Conservation (phyloP, 2,888 invertebrate species). For the Chymomyza fuscimana region DNA sequence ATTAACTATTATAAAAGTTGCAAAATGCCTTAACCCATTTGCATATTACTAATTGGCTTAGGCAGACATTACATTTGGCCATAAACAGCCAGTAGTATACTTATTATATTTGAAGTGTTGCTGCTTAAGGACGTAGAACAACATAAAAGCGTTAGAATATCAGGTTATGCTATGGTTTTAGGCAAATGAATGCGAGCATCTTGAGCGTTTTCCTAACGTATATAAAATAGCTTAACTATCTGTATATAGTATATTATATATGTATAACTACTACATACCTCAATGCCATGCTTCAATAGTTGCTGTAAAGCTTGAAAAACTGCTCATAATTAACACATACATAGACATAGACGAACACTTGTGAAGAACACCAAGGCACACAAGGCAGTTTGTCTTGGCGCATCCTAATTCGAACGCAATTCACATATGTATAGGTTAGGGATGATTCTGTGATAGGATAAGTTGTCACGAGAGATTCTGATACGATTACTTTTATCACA, state of each 20-base stretch:
- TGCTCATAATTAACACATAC: constrained; percentile 60
- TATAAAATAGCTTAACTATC: background rate
- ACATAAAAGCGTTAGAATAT: background rate
- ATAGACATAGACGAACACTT: constrained; percentile 26
- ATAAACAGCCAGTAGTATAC: background rate
- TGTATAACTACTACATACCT: background rate
- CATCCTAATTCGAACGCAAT: constrained; percentile 64
- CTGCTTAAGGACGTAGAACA: background rate
- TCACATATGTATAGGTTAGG: constrained; percentile 38
- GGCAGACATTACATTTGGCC: constrained; percentile 47
- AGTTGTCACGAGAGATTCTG: background rate
- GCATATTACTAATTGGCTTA: constrained; percentile 65
- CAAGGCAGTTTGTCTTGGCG: constrained; percentile 17
- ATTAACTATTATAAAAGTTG: constrained; percentile 55
- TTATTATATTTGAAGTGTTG: background rate
- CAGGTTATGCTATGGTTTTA: background rate
- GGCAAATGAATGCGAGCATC: background rate
- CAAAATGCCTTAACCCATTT: constrained; percentile 44
- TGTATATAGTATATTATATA: background rate
- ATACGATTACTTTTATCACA: no score
- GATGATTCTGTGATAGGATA: background rate
- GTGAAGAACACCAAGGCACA: constrained; percentile 1
- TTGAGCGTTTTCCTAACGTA: background rate
- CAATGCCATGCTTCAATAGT: constrained; percentile 3
- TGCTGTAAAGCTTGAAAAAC: constrained; percentile 17